phyloP scores from a whole-genome alignment of 2,113 vertebrate species.

The Atlantisia rogersi region DNA sequence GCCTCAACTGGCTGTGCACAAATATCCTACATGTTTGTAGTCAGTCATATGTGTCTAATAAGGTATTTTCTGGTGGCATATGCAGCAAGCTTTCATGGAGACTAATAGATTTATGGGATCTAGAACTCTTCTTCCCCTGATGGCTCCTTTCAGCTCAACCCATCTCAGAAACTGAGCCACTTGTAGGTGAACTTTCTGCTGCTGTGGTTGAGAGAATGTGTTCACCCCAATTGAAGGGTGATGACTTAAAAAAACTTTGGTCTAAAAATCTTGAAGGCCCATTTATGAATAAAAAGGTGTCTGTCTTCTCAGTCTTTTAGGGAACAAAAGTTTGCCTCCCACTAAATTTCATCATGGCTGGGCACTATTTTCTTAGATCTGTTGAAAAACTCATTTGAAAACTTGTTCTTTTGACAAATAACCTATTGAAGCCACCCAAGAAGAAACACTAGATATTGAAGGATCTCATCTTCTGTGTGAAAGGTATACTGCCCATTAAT shows the following conservation, averaged over 20 bases:
- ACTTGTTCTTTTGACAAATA: background rate
- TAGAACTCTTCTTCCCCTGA: background rate
- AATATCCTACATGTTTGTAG: background rate
- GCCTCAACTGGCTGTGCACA: background rate
- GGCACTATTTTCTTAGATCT: background rate
- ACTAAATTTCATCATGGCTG: background rate
- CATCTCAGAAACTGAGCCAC: background rate
- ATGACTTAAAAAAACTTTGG: background rate
- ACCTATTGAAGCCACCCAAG: background rate
- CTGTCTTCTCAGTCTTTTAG: background rate
- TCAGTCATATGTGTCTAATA: background rate
- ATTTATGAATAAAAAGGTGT: background rate
- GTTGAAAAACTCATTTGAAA: background rate
- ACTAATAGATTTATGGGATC: background rate
- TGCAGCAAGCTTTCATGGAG: background rate
- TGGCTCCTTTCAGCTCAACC: background rate
- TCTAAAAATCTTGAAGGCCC: background rate
- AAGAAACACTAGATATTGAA: background rate
- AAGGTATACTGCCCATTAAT: background rate
- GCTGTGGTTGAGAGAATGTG: background rate
- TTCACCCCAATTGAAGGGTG: background rate
- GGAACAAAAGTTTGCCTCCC: background rate
- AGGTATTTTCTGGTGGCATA: background rate
- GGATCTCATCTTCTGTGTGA: background rate
- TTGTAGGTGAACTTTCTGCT: background rate